Percentiles rank a stretch among this genome's conserved stretches.
Evolutionary conservation across 1,140 invertebrate species (phyloP).

Genomic region (Drosophila bocki): DNA sequence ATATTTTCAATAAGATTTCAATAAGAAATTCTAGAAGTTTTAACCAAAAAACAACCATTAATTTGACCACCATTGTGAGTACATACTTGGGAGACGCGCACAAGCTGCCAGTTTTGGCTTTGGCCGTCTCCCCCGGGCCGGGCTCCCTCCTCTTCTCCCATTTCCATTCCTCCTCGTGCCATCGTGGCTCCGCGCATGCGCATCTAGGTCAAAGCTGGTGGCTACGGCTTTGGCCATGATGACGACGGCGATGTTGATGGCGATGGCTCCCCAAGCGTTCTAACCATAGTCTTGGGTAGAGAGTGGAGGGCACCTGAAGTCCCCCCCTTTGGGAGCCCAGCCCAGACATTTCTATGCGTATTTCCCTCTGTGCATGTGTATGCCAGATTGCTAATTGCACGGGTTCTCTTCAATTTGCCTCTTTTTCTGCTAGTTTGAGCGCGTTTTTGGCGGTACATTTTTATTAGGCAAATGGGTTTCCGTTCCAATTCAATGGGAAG

Average conservation of each 20-base stretch:
- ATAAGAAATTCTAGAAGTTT: not conserved
- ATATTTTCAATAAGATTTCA: no score
- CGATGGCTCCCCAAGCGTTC: slow-evolving; percentile 56
- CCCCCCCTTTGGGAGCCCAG: slow-evolving; percentile 16
- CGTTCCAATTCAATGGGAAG: slow-evolving; percentile 51
- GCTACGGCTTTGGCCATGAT: slow-evolving; percentile 48
- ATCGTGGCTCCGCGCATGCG: slow-evolving; percentile 52
- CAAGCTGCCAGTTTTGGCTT: slow-evolving; percentile 73
- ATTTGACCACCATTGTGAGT: slow-evolving; percentile 1
- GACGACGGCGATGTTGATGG: slow-evolving; percentile 56
- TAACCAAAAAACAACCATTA: not conserved
- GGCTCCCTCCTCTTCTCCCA: not conserved
- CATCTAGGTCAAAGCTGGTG: slow-evolving; percentile 72
- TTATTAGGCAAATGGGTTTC: slow-evolving; percentile 55
- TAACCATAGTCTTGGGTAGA: slow-evolving; percentile 44
- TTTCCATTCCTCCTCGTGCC: slow-evolving; percentile 14
- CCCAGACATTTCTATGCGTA: slow-evolving; percentile 16
- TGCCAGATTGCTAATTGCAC: slow-evolving; percentile 34
- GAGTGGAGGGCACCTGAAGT: slow-evolving; percentile 26
- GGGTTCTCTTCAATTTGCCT: slow-evolving; percentile 41
- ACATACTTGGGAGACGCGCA: slow-evolving; percentile 48
- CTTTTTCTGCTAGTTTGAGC: slow-evolving; percentile 44
- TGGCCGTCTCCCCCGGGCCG: slow-evolving; percentile 21
- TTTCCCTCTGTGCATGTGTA: not conserved
- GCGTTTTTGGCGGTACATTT: slow-evolving; percentile 45